phyloP scores from a whole-genome alignment of 2,888 invertebrate species.

The Phytoseiulus persimilis region DNA sequence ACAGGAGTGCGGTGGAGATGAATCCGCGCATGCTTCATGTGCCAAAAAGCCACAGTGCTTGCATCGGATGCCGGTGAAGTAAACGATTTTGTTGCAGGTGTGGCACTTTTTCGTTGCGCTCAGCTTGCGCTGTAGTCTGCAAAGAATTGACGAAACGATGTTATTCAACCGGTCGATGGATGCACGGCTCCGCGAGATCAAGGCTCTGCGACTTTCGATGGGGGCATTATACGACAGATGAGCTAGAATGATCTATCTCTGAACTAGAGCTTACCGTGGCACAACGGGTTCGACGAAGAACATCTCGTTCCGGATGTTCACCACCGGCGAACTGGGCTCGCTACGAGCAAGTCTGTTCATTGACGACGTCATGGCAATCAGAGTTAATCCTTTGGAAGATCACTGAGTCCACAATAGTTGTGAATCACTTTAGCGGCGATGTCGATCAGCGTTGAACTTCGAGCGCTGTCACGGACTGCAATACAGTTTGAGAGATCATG shows the following conservation, averaged over 20 bases:
- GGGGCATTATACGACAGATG: neutral
- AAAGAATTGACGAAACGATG: neutral
- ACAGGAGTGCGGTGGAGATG: neutral
- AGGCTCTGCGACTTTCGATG: no score
- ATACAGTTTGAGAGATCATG: neutral
- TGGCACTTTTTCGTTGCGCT: conserved; percentile 44
- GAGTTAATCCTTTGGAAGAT: neutral
- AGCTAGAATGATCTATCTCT: no score
- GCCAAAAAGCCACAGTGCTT: conserved; percentile 43
- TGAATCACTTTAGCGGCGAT: neutral
- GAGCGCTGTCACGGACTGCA: neutral
- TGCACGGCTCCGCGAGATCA: no score
- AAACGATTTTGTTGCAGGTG: conserved; percentile 45
- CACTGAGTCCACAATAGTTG: neutral
- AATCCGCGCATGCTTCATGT: conserved; percentile 31
- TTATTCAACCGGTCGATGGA: neutral
- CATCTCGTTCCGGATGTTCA: conserved; percentile 10
- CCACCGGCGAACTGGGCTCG: conserved; percentile 28
- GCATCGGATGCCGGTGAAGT: conserved; percentile 43
- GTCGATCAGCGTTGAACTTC: no score
- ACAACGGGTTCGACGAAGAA: conserved; percentile 21
- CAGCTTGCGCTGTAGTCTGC: conserved; percentile 42
- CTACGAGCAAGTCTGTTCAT: conserved; percentile 17
- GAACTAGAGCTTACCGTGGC: neutral
- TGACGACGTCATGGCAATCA: neutral